Evolutionary conservation across 2,797 vertebrate genomes (phyloP).

Genomic region (Pitangus sulphuratus): DNA sequence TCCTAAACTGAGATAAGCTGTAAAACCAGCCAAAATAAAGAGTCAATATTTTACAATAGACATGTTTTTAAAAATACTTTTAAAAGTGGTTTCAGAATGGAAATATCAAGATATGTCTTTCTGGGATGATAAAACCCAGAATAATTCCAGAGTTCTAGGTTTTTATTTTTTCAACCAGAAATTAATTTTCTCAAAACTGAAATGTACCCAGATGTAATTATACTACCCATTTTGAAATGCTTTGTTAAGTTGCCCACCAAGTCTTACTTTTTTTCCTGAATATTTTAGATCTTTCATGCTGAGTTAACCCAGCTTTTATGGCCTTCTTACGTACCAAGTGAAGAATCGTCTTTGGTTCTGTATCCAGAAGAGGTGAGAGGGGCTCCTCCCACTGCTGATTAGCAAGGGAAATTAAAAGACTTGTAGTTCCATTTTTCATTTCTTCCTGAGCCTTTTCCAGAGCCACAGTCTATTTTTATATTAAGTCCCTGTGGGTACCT

Average conservation of each 20-base stretch:
- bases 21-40: background rate
- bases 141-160: background rate
- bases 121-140: background rate
- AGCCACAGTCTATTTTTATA: background rate
- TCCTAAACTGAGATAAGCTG: background rate
- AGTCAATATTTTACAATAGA: background rate
- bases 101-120: background rate
- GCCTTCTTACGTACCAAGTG: background rate
- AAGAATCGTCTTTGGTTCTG: background rate
- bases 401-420: conserved; percentile 18
- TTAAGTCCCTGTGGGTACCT: background rate
- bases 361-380: background rate
- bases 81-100: background rate
- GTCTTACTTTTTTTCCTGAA: background rate
- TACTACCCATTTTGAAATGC: background rate
- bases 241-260: background rate
- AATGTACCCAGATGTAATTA: background rate
- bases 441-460: conserved; percentile 8
- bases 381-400: background rate
- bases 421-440: background rate
- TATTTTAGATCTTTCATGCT: background rate
- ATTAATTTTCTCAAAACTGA: background rate
- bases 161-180: background rate
- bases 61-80: rapidly evolving
- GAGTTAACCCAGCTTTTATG: background rate